These are phyloP conservation scores for Loris lydekkerianus DNA, from an alignment of 2,797 vertebrate species.

Conservation along the genomic window DNA sequence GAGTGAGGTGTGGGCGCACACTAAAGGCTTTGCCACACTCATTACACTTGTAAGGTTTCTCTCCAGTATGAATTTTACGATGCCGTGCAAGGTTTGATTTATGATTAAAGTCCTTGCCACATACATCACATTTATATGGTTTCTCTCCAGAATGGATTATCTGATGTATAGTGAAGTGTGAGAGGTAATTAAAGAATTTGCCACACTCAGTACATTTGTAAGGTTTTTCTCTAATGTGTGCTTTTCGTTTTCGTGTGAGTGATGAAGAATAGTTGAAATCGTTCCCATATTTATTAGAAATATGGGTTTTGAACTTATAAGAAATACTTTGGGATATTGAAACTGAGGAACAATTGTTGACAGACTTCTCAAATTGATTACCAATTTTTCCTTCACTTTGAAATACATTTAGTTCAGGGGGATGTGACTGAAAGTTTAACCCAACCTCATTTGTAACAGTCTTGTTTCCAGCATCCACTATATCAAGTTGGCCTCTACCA, in stretches of 20 bases:
- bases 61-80: not conserved
- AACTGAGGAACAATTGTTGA: not conserved
- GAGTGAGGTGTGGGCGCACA: not conserved
- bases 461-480: not conserved
- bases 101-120: not conserved
- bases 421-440: not conserved
- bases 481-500: not conserved
- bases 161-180: not conserved
- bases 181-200: not conserved
- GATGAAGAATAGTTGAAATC: not conserved
- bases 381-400: not conserved
- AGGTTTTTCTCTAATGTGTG: not conserved
- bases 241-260: not conserved
- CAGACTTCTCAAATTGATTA: not conserved
- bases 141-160: not conserved
- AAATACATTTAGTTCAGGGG: not conserved
- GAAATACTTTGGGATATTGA: not conserved
- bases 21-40: not conserved
- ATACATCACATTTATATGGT: not conserved
- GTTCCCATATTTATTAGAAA: not conserved
- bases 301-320: not conserved
- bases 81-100: not conserved
- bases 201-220: not conserved
- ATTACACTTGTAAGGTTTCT: not conserved
- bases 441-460: not conserved